Evolutionary conservation across 2,113 vertebrate genomes (phyloP).

Genomic region (Halichoerus grypus): DNA sequence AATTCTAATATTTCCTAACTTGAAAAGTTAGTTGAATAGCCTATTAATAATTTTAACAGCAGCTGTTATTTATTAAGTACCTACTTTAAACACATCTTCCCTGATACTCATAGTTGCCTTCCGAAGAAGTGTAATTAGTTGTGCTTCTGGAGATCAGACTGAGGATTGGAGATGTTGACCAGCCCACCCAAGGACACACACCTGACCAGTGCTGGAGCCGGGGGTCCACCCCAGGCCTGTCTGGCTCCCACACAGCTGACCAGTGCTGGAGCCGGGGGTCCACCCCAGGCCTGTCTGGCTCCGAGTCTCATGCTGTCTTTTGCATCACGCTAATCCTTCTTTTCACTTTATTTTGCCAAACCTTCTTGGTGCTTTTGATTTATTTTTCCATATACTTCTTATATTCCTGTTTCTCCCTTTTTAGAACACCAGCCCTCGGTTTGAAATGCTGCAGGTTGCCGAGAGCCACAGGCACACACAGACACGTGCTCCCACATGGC

Average conservation of each 20-base stretch:
- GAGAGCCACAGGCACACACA: fast-evolving
- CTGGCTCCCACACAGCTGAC: background rate
- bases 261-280: fast-evolving
- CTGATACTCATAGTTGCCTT: background rate
- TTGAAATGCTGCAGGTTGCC: background rate
- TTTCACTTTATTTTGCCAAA: background rate
- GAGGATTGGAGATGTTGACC: background rate
- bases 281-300: background rate
- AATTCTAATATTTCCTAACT: background rate
- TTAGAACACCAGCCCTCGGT: background rate
- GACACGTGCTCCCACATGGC: fast-evolving
- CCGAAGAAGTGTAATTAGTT: background rate
- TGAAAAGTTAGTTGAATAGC: slow-evolving; percentile 22
- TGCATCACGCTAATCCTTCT: background rate
- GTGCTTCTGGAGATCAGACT: background rate
- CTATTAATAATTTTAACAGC: slow-evolving; percentile 37
- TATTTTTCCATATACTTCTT: background rate
- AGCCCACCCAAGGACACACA: background rate
- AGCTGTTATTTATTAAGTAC: slow-evolving; percentile 1
- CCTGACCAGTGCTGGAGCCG: background rate
- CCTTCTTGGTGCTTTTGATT: background rate
- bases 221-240: too few species aligned
- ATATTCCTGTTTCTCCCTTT: background rate
- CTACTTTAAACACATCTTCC: slow-evolving; percentile 21
- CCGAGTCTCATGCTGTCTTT: fast-evolving